A percentile compares a stretch with the other conserved stretches of the same genome.
Evolutionary conservation across 2,113 vertebrate species (phyloP).

Genomic region (Xenopus laevis): DNA sequence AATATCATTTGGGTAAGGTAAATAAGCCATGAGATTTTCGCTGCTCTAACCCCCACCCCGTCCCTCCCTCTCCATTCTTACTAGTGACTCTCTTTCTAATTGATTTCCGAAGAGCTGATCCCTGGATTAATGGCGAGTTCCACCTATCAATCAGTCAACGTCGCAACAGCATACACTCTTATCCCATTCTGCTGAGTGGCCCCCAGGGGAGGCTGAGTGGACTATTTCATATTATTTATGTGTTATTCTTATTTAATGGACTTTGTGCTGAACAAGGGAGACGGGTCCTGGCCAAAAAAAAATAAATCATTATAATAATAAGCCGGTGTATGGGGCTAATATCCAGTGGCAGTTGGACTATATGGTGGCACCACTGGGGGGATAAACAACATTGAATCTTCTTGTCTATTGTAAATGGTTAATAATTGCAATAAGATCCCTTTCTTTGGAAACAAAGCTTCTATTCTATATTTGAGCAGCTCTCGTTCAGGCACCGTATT

Average conservation of each 20-base stretch:
- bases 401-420: no score
- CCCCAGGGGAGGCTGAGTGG: constrained; percentile 34
- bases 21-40: no score
- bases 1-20: no score
- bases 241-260: constrained; percentile 47
- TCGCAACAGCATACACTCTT: constrained; percentile 25
- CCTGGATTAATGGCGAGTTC: constrained; percentile 38
- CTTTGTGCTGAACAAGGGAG: constrained; percentile 41
- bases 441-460: no score
- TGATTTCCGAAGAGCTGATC: constrained; percentile 45
- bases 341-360: neutral
- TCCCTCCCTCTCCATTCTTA: neutral
- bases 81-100: constrained; percentile 17
- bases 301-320: neutral
- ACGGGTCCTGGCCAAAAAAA: constrained; percentile 11
- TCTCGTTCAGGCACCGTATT: neutral
- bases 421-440: no score
- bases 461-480: no score
- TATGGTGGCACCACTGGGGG: no score
- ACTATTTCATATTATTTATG: constrained; percentile 41
- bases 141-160: constrained; percentile 43
- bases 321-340: constrained; percentile 13
- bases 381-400: no score
- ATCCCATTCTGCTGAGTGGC: constrained; percentile 39
- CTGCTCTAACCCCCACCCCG: neutral